Conservation (phyloP, 2,797 vertebrate species). For the Danio tinwini region DNA sequence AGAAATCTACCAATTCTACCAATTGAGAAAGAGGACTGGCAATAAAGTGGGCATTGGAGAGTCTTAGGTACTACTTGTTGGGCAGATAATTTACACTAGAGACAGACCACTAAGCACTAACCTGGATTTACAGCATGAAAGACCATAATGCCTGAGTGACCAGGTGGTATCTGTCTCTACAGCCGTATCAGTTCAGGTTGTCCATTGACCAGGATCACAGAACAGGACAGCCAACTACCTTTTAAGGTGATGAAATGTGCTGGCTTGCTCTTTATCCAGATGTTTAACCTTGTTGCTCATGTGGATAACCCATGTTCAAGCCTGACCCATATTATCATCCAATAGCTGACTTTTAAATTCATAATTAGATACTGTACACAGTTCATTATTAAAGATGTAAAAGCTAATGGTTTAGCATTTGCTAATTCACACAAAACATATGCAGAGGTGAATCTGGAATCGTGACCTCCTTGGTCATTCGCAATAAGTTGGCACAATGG, state of each 20-base stretch:
- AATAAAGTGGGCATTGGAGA: no score
- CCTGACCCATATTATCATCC: not conserved
- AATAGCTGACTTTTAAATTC: not conserved
- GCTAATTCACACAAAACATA: constrained; percentile 4
- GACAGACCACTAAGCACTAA: no score
- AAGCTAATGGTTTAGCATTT: constrained; percentile 10
- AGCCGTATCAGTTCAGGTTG: no score
- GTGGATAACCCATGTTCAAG: not conserved
- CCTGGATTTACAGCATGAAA: no score
- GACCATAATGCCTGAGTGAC: no score
- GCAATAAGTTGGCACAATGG: constrained; percentile 29
- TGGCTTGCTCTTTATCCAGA: not conserved
- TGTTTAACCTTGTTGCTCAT: not conserved
- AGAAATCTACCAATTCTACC: no score
- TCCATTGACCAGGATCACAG: no score
- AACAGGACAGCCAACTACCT: no score
- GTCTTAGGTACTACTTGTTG: no score
- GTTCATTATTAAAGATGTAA: not conserved
- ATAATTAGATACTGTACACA: not conserved
- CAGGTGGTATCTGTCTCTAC: no score
- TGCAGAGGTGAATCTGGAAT: not conserved
- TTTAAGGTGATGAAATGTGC: not conserved
- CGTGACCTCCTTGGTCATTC: not conserved
- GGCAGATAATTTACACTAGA: no score
- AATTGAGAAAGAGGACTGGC: no score